phyloP scores from a whole-genome alignment of 2,113 vertebrate genomes.

The Caretta caretta region DNA sequence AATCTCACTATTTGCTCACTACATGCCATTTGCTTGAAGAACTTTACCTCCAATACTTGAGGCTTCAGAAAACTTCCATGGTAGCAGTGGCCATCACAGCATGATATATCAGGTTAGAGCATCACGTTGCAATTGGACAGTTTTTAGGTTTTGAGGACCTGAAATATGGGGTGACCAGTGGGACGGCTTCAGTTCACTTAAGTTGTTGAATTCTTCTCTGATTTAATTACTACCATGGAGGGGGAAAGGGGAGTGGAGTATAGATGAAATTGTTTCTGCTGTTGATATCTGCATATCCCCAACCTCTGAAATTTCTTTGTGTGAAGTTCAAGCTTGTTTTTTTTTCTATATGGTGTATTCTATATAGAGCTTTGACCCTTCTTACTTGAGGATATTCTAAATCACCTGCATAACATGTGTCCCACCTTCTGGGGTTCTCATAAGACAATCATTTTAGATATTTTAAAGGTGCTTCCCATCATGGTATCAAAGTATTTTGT shows the following conservation, averaged over 20 bases:
- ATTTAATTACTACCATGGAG: neutral
- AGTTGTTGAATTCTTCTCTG: neutral
- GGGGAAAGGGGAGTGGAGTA: neutral
- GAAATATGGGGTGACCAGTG: neutral
- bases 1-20: neutral
- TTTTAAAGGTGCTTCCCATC: neutral
- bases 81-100: accelerated
- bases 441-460: neutral
- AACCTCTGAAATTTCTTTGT: neutral
- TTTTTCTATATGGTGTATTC: neutral
- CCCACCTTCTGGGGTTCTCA: neutral
- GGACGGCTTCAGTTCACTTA: neutral
- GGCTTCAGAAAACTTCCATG: neutral
- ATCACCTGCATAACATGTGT: neutral
- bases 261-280: neutral
- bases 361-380: neutral
- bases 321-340: neutral
- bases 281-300: neutral
- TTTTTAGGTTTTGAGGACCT: neutral
- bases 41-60: accelerated
- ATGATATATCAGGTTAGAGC: accelerated
- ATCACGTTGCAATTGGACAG: accelerated
- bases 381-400: neutral
- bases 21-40: accelerated
- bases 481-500: neutral